These are phyloP conservation scores for Drosophila lowei DNA, from an alignment of 1,140 invertebrate species.

Conservation along the genomic window DNA sequence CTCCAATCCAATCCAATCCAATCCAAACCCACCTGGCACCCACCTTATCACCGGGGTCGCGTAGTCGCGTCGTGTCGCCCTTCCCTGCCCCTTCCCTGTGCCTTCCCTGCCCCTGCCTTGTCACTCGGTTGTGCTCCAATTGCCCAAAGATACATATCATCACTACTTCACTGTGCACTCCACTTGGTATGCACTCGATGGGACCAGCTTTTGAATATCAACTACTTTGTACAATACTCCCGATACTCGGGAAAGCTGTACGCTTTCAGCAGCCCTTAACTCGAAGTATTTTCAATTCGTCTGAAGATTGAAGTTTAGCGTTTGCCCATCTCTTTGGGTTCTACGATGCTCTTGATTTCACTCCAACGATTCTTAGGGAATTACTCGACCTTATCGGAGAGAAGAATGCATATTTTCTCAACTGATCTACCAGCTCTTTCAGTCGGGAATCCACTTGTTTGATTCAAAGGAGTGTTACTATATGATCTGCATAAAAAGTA, in stretches of 20 bases:
- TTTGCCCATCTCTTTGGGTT: background rate
- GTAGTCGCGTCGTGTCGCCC: background rate
- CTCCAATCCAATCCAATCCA: conserved; percentile 11
- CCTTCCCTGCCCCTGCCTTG: too few relatives aligned
- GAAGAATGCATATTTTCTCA: too few relatives aligned
- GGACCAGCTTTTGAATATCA: conserved; percentile 24
- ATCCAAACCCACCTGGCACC: background rate
- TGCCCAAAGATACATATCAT: conserved; percentile 60
- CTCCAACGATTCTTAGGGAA: too few relatives aligned
- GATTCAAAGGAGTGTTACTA: too few relatives aligned
- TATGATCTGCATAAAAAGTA: too few relatives aligned
- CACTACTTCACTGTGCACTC: conserved; percentile 22
- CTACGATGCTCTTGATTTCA: background rate
- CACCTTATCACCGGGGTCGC: conserved; percentile 23
- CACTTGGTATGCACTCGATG: conserved; percentile 32
- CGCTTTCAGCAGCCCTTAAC: too few relatives aligned
- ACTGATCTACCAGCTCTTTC: too few relatives aligned
- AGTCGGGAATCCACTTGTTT: too few relatives aligned
- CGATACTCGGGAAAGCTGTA: too few relatives aligned
- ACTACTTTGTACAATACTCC: background rate
- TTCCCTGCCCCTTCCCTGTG: conserved; percentile 15
- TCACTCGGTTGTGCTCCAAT: conserved; percentile 65
- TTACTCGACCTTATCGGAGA: too few relatives aligned
- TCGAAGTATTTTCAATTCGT: too few relatives aligned
- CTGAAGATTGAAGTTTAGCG: too few relatives aligned